phyloP scores from a whole-genome alignment of 2,113 vertebrate genomes.

The Puma concolor region DNA sequence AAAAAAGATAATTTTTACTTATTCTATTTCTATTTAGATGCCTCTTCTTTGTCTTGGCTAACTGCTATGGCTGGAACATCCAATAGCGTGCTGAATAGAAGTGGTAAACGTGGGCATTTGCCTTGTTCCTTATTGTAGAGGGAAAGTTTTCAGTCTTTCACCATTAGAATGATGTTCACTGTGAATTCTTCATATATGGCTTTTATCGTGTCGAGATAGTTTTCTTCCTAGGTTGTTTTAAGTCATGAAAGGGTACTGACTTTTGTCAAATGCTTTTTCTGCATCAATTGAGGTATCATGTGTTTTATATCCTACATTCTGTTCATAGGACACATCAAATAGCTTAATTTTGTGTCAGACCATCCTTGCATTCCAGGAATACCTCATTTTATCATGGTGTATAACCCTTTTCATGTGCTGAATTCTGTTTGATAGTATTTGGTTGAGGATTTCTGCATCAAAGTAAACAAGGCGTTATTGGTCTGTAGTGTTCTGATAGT shows the following conservation, averaged over 20 bases:
- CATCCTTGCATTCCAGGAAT: background rate
- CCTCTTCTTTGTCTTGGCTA: background rate
- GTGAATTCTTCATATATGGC: background rate
- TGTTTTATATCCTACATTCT: background rate
- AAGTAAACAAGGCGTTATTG: background rate
- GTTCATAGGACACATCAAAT: background rate
- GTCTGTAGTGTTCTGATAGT: background rate
- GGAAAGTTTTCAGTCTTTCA: background rate
- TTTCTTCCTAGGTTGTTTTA: background rate
- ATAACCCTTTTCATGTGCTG: background rate
- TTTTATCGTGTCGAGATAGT: background rate
- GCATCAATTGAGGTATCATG: background rate
- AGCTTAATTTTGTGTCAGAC: background rate
- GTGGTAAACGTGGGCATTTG: background rate
- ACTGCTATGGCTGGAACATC: background rate
- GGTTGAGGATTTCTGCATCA: background rate
- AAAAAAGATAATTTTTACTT: background rate
- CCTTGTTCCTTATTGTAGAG: background rate
- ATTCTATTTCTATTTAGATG: background rate
- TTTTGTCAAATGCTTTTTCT: background rate
- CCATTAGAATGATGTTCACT: background rate
- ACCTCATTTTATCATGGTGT: background rate
- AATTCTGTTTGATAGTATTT: background rate
- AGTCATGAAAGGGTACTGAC: background rate
- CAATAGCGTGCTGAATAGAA: background rate